A percentile compares a stretch with the other conserved stretches of the same genome.
Conservation (phyloP, 2,888 invertebrate genomes). For the Argynnis bischoffii region DNA sequence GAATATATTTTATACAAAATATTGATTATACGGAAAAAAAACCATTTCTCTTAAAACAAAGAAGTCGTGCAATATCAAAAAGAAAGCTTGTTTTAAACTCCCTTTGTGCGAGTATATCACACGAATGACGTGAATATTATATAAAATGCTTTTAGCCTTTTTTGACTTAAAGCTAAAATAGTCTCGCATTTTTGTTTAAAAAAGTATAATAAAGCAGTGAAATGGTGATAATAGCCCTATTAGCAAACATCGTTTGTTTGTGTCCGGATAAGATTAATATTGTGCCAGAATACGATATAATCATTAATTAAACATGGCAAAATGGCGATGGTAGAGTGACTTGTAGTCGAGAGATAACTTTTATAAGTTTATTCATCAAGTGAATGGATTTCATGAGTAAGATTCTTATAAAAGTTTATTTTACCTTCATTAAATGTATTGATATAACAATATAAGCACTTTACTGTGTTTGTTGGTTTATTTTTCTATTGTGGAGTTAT, state of each 20-base stretch:
- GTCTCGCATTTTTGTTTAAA: not conserved
- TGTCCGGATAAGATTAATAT: conserved; percentile 25
- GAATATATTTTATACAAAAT: too few species aligned
- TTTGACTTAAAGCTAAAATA: not conserved
- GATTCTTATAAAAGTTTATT: not conserved
- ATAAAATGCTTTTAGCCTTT: too few species aligned
- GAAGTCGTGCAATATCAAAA: too few species aligned
- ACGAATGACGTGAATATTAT: too few species aligned
- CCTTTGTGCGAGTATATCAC: too few species aligned
- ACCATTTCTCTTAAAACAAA: too few species aligned
- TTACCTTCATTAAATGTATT: not conserved
- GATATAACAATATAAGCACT: too few species aligned
- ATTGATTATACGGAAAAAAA: too few species aligned
- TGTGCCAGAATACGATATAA: conserved; percentile 14
- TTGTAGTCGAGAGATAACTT: conserved; percentile 1
- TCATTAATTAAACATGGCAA: conserved; percentile 26
- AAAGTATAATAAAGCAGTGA: not conserved
- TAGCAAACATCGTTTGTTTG: conserved; percentile 21
- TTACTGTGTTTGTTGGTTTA: too few species aligned
- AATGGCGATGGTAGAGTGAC: conserved; percentile 4
- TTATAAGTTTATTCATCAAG: conserved; percentile 8
- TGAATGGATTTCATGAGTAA: not conserved
- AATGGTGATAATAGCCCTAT: conserved; percentile 12
- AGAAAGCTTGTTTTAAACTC: too few species aligned
- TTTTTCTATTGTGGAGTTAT: too few species aligned